Evolutionary conservation across 1,140 invertebrate species (phyloP).

Genomic region (Cydia fagiglandana): DNA sequence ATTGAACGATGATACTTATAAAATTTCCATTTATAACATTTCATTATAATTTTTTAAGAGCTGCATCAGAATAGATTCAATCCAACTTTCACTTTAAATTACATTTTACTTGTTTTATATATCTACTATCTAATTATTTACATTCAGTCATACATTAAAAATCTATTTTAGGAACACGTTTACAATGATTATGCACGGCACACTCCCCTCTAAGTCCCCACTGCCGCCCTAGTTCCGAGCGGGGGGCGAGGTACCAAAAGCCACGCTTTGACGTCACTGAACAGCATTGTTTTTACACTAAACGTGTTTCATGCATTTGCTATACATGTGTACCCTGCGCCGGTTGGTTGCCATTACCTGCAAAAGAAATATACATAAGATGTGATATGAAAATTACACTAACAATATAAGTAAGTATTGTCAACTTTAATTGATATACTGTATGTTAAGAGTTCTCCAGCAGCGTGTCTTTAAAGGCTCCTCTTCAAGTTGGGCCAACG

Average conservation of each 20-base stretch:
- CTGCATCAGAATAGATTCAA: neutral
- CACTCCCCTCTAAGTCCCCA: slow-evolving; percentile 35
- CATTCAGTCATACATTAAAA: slow-evolving; percentile 56
- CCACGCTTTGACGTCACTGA: neutral
- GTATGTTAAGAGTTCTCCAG: too few species aligned
- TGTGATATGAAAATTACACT: too few species aligned
- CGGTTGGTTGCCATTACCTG: slow-evolving; percentile 60
- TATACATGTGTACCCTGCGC: slow-evolving; percentile 68
- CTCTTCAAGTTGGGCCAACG: too few species aligned
- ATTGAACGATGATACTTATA: neutral
- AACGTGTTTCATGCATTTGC: slow-evolving; percentile 36
- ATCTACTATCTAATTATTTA: slow-evolving; percentile 49
- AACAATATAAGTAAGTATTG: too few species aligned
- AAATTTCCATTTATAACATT: neutral
- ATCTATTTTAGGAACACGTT: slow-evolving; percentile 58
- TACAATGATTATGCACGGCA: slow-evolving; percentile 37
- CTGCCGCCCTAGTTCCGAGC: neutral
- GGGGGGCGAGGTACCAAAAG: neutral
- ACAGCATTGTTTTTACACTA: slow-evolving; percentile 38
- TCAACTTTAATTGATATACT: too few species aligned
- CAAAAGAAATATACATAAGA: slow-evolving; percentile 40
- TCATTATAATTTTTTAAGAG: neutral
- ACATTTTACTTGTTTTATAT: slow-evolving; percentile 38
- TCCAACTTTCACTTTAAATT: slow-evolving; percentile 8
- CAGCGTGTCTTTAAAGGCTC: too few species aligned